phyloP scores from a whole-genome alignment of 1,140 invertebrate species.

The Myzus persicae region DNA sequence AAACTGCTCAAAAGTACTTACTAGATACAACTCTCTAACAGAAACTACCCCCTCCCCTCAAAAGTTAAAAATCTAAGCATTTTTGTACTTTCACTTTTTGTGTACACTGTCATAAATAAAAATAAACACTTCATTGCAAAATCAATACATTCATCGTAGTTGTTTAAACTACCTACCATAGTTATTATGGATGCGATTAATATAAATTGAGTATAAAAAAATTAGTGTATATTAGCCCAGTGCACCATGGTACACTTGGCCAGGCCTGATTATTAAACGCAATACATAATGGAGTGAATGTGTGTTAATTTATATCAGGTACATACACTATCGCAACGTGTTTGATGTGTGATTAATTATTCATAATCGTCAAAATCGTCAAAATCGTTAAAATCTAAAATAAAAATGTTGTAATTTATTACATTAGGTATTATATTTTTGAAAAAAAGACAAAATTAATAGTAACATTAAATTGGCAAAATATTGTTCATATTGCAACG shows the following conservation, averaged over 20 bases:
- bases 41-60: too few relatives aligned
- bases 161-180: not conserved
- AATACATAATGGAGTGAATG: not conserved
- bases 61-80: too few relatives aligned
- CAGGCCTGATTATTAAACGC: not conserved
- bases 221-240: not conserved
- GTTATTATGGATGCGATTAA: not conserved
- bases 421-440: not conserved
- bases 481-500: not conserved
- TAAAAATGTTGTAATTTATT: not conserved
- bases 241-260: not conserved
- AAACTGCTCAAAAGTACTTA: too few relatives aligned
- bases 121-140: too few relatives aligned
- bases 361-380: not conserved
- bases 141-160: too few relatives aligned
- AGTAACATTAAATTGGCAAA: not conserved
- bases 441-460: not conserved
- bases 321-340: not conserved
- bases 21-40: too few relatives aligned
- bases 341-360: not conserved
- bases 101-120: too few relatives aligned
- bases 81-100: too few relatives aligned
- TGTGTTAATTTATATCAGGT: not conserved
- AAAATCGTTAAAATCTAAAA: not conserved
- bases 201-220: not conserved